phyloP scores from a whole-genome alignment of 2,888 invertebrate species.

The Coleophora flavipennella region DNA sequence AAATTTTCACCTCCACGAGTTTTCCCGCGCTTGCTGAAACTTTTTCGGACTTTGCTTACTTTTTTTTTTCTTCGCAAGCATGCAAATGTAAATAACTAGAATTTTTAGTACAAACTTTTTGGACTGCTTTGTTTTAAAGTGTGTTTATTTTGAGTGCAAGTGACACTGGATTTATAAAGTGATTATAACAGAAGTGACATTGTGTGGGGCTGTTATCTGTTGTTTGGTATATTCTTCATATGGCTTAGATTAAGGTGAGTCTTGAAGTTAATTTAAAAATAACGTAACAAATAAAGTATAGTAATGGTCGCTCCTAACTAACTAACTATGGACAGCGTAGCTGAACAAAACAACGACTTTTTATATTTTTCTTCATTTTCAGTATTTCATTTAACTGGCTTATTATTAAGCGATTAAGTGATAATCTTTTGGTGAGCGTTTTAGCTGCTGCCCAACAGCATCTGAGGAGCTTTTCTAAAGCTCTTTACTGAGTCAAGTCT shows the following conservation, averaged over 20 bases:
- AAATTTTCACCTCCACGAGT: conserved; percentile 27
- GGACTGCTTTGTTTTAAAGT: conserved; percentile 18
- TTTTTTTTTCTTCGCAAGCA: conserved; percentile 32
- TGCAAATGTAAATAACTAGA: conserved; percentile 26
- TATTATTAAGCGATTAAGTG: too few species aligned
- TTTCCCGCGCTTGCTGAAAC: conserved; percentile 40
- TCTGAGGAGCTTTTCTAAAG: too few species aligned
- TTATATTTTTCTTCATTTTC: too few species aligned
- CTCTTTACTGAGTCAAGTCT: too few species aligned
- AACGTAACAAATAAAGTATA: too few species aligned
- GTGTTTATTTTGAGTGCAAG: conserved; percentile 28
- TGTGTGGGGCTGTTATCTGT: conserved; percentile 24
- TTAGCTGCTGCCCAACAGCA: too few species aligned
- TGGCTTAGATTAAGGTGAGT: conserved; percentile 60
- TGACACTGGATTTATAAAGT: conserved; percentile 40
- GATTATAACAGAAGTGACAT: conserved; percentile 18
- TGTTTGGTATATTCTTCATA: conserved; percentile 44
- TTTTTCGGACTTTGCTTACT: conserved; percentile 12
- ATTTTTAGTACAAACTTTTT: conserved; percentile 29
- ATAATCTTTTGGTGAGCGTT: too few species aligned
- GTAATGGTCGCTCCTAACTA: too few species aligned
- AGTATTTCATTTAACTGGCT: too few species aligned
- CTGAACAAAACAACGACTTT: too few species aligned
- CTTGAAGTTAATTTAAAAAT: not conserved
- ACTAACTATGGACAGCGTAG: too few species aligned